Base-by-base conservation (phyloP, 2,888 invertebrate genomes). In the Pseudoips prasinana region DNA sequence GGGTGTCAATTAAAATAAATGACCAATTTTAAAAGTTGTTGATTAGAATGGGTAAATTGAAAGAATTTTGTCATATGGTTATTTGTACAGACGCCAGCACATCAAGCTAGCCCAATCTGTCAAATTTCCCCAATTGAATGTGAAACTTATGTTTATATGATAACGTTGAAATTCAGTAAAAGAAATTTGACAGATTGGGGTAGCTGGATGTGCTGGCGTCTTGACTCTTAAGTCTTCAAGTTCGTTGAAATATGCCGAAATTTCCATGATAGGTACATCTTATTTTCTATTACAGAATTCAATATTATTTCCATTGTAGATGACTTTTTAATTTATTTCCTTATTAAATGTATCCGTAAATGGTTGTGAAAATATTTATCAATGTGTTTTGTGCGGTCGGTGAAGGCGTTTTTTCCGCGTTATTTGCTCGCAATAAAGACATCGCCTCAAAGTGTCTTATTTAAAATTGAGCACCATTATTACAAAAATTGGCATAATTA, bases 21-120 rank as follows among this genome's bases (percentile, higher is more conserved):
- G 75, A 78, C 76, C 77, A 76, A 78, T 78, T 78, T 74, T 72
- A 46, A 60, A 14, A 67, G 41, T 48, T 67, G 65, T 68, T 64
- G 60, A 41, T 39, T 66, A 65, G 52, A 38, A 35, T 45, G 42
- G 40, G 39, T 50, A 45, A 42, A 36, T 29, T 39, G 27, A 25
- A 33, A 31, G 36, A 40, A 25, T 47, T 46, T 41, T 33, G 42
- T 33, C 34, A 35, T 42, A 33, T 32, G 30, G 39, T 29, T 42
- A 37, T 45, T n/a, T 39, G 26, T 48, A 32, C 34, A 31, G 38
- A 34, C 28, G n/a, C n/a, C n/a, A n/a, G n/a, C n/a, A n/a, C n/a
- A n/a, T 31, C 40, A 34, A 30, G n/a, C n/a, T n/a, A n/a, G n/a
- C n/a, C n/a, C n/a, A n/a, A n/a, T n/a, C n/a, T n/a, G n/a, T n/a